A percentile compares a stretch with the other conserved stretches of the same genome.
These are phyloP conservation scores for Vannuccia rotundouncinata DNA, from an alignment of 2,888 invertebrate genomes.

Conservation along the genomic window DNA sequence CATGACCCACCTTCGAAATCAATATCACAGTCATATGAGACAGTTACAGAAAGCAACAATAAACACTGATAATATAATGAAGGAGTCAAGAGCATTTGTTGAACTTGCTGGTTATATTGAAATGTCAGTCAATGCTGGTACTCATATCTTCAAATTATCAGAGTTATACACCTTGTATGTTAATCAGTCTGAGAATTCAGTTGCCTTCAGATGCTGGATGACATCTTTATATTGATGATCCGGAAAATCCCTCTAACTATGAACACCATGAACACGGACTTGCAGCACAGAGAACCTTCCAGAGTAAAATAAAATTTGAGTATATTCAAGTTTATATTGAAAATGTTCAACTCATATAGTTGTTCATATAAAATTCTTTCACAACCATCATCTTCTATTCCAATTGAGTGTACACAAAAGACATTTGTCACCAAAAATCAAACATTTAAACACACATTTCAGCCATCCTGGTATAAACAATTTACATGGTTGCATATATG, in stretches of 20 bases:
- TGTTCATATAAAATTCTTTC: not conserved
- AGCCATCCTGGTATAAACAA: slow-evolving; percentile 16
- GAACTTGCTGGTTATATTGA: slow-evolving; percentile 32
- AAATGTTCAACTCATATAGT: too few relatives aligned
- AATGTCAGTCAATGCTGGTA: slow-evolving; percentile 25
- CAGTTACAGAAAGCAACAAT: slow-evolving; percentile 18
- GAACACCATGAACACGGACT: not conserved
- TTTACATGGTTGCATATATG: slow-evolving; percentile 9
- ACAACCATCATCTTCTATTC: not conserved
- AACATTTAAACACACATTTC: slow-evolving; percentile 4
- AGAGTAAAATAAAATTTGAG: too few relatives aligned
- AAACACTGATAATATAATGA: slow-evolving; percentile 21
- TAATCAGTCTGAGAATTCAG: slow-evolving; percentile 19
- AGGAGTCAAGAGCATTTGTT: slow-evolving; percentile 11
- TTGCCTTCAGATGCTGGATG: too few relatives aligned
- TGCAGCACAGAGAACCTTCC: not conserved
- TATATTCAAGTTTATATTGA: too few relatives aligned
- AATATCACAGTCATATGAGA: slow-evolving; percentile 22
- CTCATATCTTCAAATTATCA: slow-evolving; percentile 29
- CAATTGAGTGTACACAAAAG: not conserved
- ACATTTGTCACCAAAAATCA: not conserved
- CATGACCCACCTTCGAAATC: slow-evolving; percentile 34
- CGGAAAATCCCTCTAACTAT: not conserved
- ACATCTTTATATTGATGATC: not conserved
- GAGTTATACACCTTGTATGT: slow-evolving; percentile 32